A percentile compares a stretch with the other conserved stretches of the same genome.
These are phyloP conservation scores for Meteorus colon DNA, from an alignment of 2,888 invertebrate genomes.

Conservation along the genomic window DNA sequence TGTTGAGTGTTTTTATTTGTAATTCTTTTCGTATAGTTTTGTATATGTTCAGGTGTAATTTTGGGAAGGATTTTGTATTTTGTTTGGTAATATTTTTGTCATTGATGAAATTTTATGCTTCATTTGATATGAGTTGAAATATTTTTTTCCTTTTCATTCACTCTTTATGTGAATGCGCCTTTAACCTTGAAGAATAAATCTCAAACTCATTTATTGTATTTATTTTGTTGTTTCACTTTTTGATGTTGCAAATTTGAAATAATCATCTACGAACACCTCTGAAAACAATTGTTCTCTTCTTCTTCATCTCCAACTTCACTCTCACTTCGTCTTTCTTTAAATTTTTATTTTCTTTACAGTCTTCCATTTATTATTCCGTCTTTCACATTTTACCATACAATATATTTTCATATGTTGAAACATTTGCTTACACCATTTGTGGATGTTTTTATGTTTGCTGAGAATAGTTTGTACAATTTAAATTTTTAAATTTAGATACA, in stretches of 20 bases:
- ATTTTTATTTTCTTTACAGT: background rate
- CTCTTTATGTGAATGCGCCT: background rate
- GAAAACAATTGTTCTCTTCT: background rate
- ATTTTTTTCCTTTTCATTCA: background rate
- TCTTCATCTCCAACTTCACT: background rate
- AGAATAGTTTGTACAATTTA: slow-evolving; percentile 5
- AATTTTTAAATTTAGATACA: background rate
- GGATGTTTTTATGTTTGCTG: slow-evolving; percentile 6
- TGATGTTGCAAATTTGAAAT: background rate
- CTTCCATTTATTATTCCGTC: slow-evolving; percentile 19
- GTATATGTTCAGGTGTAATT: too few relatives aligned
- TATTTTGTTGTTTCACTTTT: background rate
- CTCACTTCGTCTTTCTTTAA: background rate
- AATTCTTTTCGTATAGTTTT: too few relatives aligned
- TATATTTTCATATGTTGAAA: slow-evolving; percentile 11
- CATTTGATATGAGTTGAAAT: too few relatives aligned
- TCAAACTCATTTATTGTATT: too few relatives aligned
- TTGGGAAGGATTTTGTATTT: too few relatives aligned
- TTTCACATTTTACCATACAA: slow-evolving; percentile 32
- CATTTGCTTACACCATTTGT: slow-evolving; percentile 5
- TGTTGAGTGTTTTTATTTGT: too few relatives aligned
- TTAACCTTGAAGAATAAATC: background rate
- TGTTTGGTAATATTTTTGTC: background rate
- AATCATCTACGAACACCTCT: background rate
- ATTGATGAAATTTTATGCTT: background rate